A percentile compares a stretch with the other conserved stretches of the same genome.
Evolutionary conservation across 2,797 vertebrate genomes (phyloP).

Genomic region (Scarus forsteni): DNA sequence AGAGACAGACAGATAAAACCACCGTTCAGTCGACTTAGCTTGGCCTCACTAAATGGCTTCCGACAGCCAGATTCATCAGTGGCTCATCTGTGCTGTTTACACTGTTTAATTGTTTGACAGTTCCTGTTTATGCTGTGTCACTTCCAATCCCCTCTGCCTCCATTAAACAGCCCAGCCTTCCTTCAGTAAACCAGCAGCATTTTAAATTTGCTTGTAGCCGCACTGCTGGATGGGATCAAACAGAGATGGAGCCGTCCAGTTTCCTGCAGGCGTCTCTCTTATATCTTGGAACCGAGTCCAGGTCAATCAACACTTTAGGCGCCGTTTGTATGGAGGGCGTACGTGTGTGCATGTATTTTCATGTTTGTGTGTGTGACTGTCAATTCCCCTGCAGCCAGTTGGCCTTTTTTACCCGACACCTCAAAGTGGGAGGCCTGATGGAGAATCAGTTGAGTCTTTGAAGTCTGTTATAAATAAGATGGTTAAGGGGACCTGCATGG

Average conservation of each 20-base stretch:
- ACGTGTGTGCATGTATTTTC: slow-evolving; percentile 14
- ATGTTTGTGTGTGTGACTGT: slow-evolving; percentile 4
- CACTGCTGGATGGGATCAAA: slow-evolving; percentile 60
- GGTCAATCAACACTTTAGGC: slow-evolving; percentile 65
- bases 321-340: slow-evolving; percentile 20
- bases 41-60: slow-evolving; percentile 67
- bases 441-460: slow-evolving; percentile 67
- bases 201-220: slow-evolving; percentile 55
- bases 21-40: slow-evolving; percentile 60
- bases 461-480: slow-evolving; percentile 70
- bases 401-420: slow-evolving; percentile 48
- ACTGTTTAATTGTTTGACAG: slow-evolving; percentile 84
- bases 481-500: slow-evolving; percentile 62
- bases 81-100: slow-evolving; percentile 83
- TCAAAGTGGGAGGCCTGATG: slow-evolving; percentile 57
- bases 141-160: slow-evolving; percentile 76
- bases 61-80: slow-evolving; percentile 81
- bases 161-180: slow-evolving; percentile 54
- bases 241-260: slow-evolving; percentile 51
- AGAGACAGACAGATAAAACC: slow-evolving; percentile 41
- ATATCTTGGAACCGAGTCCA: slow-evolving; percentile 52
- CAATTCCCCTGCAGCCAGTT: slow-evolving; percentile 46
- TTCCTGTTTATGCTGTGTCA: slow-evolving; percentile 84
- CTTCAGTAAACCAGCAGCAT: slow-evolving; percentile 61
- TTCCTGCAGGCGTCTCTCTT: slow-evolving; percentile 61